phyloP scores from a whole-genome alignment of 2,797 vertebrate species.

The Phoeniculus purpureus region DNA sequence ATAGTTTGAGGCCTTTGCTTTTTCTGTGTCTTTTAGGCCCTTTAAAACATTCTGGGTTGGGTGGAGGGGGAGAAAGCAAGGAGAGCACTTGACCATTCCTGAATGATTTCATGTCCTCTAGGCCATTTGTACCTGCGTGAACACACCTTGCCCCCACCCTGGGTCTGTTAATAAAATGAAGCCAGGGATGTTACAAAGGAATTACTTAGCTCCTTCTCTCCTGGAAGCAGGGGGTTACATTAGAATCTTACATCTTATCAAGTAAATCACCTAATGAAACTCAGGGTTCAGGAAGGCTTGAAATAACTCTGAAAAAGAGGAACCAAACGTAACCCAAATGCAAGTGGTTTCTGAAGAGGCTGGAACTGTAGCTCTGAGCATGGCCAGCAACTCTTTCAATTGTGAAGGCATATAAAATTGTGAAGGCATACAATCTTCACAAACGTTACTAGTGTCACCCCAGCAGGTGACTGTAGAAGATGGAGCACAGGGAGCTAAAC shows the following conservation, averaged over 20 bases:
- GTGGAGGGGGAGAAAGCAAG: not conserved
- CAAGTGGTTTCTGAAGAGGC: not conserved
- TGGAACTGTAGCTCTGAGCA: not conserved
- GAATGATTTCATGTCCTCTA: not conserved
- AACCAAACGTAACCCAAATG: not conserved
- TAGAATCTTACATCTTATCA: not conserved
- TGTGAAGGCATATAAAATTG: no score
- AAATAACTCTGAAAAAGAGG: not conserved
- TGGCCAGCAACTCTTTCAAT: not conserved
- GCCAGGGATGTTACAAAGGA: not conserved
- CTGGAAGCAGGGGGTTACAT: not conserved
- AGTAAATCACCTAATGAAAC: not conserved
- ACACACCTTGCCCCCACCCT: not conserved
- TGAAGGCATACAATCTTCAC: not conserved
- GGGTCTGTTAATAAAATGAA: not conserved
- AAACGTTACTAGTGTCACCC: not conserved
- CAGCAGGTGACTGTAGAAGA: not conserved
- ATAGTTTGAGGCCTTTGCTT: not conserved
- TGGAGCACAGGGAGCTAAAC: not conserved
- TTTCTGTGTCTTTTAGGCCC: not conserved
- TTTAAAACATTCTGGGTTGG: not conserved
- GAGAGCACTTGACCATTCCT: not conserved
- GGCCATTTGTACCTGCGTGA: fast-evolving
- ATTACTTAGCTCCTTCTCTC: not conserved
- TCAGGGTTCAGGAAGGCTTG: not conserved